These are phyloP conservation scores for Strigamia crassipes DNA, from an alignment of 2,888 invertebrate genomes.

Conservation along the genomic window DNA sequence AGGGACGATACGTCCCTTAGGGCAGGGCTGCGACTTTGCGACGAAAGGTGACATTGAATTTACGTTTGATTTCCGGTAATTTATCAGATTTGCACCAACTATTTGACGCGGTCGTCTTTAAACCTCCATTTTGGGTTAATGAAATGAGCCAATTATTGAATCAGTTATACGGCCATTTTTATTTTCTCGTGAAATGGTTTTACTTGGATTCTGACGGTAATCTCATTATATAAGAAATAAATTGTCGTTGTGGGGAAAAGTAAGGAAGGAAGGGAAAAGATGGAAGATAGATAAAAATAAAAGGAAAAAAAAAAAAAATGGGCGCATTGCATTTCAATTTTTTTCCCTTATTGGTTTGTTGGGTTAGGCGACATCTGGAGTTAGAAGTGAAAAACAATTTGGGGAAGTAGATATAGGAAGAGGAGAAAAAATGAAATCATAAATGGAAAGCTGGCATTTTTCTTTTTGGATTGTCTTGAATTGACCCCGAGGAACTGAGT, in stretches of 20 bases:
- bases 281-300: too few relatives aligned
- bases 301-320: conserved; percentile 19
- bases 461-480: conserved; percentile 29
- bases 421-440: conserved; percentile 14
- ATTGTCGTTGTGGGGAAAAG: not conserved
- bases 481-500: conserved; percentile 8
- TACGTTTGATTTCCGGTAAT: not conserved
- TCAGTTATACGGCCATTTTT: not conserved
- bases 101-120: too few relatives aligned
- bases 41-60: not conserved
- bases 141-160: not conserved
- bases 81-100: too few relatives aligned
- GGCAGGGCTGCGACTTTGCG: not conserved
- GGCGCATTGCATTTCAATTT: conserved; percentile 25
- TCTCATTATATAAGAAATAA: not conserved
- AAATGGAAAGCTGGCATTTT: conserved; percentile 30
- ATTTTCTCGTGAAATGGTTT: not conserved
- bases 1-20: not conserved
- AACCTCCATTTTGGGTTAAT: not conserved
- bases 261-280: not conserved
- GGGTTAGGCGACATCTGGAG: conserved; percentile 26
- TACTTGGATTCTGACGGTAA: not conserved
- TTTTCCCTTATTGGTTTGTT: conserved; percentile 10
- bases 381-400: conserved; percentile 9
- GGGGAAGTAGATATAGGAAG: not conserved